Conservation (phyloP, 2,888 invertebrate species). For the Phragmatobia fuliginosa region DNA sequence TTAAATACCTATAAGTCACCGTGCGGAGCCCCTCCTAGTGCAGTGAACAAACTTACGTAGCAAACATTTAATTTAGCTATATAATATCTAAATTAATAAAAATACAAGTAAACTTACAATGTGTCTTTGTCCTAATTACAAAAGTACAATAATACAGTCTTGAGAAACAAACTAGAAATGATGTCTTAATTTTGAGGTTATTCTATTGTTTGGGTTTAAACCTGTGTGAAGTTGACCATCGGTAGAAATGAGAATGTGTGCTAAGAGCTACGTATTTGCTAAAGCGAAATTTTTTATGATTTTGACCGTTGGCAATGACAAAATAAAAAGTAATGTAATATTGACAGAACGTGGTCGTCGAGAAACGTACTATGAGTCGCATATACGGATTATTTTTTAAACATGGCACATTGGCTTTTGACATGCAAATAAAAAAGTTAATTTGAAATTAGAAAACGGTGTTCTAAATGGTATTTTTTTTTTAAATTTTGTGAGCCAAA, state of each 20-base stretch:
- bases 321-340: not conserved
- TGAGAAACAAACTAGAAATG: slow-evolving; percentile 4
- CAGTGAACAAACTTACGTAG: too few species aligned
- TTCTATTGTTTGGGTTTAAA: not conserved
- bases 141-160: not conserved
- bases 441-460: not conserved
- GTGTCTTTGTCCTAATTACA: not conserved
- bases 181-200: not conserved
- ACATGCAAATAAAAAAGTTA: not conserved
- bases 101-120: not conserved
- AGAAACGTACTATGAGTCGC: not conserved
- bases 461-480: too few species aligned
- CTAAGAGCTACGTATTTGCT: slow-evolving; percentile 7
- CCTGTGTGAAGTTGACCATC: slow-evolving; percentile 8
- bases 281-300: slow-evolving; percentile 19
- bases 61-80: too few species aligned
- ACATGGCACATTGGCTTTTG: not conserved
- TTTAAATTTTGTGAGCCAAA: too few species aligned
- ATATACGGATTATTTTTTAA: not conserved
- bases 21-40: too few species aligned
- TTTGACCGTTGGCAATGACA: not conserved
- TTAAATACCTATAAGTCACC: too few species aligned
- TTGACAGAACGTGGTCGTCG: not conserved
- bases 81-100: not conserved
- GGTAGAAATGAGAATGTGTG: slow-evolving; percentile 7